Evolutionary conservation across 2,888 invertebrate species (phyloP).

Genomic region (Melipona beecheii): DNA sequence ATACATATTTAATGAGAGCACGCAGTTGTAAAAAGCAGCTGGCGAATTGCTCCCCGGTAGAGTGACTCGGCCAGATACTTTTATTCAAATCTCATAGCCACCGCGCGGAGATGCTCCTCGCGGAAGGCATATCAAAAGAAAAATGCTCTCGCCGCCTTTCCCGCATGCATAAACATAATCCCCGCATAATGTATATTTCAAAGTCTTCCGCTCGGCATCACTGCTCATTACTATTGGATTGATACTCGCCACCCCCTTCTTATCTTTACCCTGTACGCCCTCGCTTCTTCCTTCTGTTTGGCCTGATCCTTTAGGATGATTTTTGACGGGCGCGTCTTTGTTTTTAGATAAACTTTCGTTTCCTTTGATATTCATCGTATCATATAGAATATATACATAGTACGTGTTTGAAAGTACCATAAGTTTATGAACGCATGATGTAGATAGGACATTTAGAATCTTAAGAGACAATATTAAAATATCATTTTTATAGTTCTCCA

Average conservation of each 20-base stretch:
- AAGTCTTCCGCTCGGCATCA: slow-evolving; percentile 74
- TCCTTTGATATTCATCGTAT: neutral
- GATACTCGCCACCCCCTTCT: slow-evolving; percentile 61
- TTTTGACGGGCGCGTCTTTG: neutral
- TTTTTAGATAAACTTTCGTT: neutral
- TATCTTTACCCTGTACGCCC: neutral
- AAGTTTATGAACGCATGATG: too few species aligned
- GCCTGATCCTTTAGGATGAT: neutral
- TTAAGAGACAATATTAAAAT: too few species aligned
- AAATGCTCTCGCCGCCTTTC: slow-evolving; percentile 79
- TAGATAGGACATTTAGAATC: too few species aligned
- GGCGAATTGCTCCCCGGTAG: slow-evolving; percentile 67
- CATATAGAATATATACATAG: too few species aligned
- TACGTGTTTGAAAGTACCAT: neutral
- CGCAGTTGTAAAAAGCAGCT: slow-evolving; percentile 80
- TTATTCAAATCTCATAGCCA: slow-evolving; percentile 82
- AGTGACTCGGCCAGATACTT: slow-evolving; percentile 77
- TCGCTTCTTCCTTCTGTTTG: neutral
- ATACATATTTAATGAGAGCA: slow-evolving; percentile 84
- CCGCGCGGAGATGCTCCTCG: slow-evolving; percentile 73
- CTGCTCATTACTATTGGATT: slow-evolving; percentile 79
- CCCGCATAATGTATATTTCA: slow-evolving; percentile 81
- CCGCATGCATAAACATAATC: slow-evolving; percentile 83
- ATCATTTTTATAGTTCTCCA: too few species aligned
- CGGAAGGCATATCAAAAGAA: slow-evolving; percentile 82